These are phyloP conservation scores for Drosophila formosana DNA, from an alignment of 2,888 invertebrate genomes.

Conservation along the genomic window DNA sequence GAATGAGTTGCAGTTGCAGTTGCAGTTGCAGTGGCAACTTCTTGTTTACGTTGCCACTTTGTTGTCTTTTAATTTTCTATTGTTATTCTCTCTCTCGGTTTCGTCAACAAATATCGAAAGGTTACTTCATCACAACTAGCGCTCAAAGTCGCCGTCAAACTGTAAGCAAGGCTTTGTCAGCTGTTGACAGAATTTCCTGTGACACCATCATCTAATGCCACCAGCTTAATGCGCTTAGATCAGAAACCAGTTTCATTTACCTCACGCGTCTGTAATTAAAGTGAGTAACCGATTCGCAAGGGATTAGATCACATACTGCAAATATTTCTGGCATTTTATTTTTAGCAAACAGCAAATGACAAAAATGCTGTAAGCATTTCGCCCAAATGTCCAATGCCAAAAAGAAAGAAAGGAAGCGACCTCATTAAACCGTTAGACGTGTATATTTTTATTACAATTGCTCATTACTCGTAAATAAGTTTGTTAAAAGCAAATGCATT, in stretches of 20 bases:
- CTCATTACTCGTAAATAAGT: conserved; percentile 46
- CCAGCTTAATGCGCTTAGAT: background rate
- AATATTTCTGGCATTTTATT: conserved; percentile 17
- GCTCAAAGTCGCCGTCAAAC: background rate
- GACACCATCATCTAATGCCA: background rate
- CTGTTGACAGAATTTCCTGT: conserved; percentile 7
- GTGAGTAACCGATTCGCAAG: background rate
- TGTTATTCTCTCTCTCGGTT: background rate
- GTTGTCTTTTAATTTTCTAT: conserved; percentile 3
- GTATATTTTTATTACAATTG: conserved; percentile 34
- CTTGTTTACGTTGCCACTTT: conserved; percentile 6
- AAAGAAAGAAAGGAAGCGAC: conserved; percentile 14
- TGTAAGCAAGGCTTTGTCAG: conserved; percentile 7
- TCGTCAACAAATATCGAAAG: background rate
- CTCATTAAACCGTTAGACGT: conserved; percentile 3
- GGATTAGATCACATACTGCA: conserved; percentile 20
- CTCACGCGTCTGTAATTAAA: conserved; percentile 2
- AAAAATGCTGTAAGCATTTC: conserved; percentile 21
- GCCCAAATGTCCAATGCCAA: conserved; percentile 19
- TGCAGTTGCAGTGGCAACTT: conserved; percentile 1
- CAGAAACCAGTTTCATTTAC: conserved; percentile 13
- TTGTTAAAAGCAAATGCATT: conserved; percentile 56
- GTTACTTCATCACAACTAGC: background rate
- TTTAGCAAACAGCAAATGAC: conserved; percentile 21
- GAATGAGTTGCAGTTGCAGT: conserved; percentile 5